A percentile compares a stretch with the other conserved stretches of the same genome.
Conservation (phyloP, 1,140 invertebrate species). For the Drosophila arizonae region DNA sequence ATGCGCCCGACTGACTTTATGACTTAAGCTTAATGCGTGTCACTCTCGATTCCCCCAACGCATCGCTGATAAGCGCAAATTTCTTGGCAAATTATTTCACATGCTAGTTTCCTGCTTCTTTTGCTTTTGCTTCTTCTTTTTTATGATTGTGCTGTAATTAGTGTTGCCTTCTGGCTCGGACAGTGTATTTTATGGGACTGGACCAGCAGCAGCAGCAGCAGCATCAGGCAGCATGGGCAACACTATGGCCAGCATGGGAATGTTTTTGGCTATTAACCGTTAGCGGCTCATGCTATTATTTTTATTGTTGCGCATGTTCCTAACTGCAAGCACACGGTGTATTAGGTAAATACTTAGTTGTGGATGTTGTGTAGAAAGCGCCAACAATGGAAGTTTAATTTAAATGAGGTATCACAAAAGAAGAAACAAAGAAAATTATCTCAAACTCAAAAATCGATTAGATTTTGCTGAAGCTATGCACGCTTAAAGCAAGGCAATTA, state of each 20-base stretch:
- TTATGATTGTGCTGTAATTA: conserved; percentile 44
- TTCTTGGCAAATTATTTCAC: conserved; percentile 52
- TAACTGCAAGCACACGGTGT: conserved; percentile 19
- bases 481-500: too few species aligned
- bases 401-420: too few species aligned
- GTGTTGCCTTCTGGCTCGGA: conserved; percentile 9
- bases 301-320: conserved; percentile 20
- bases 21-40: conserved; percentile 51
- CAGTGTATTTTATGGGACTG: conserved; percentile 27
- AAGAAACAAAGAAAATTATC: too few species aligned
- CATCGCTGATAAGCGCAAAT: conserved; percentile 43
- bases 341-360: background rate
- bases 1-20: conserved; percentile 38
- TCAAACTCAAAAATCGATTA: too few species aligned
- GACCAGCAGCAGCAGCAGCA: background rate
- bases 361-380: too few species aligned
- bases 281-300: conserved; percentile 18
- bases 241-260: background rate
- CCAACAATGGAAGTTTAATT: too few species aligned
- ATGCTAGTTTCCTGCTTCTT: conserved; percentile 14
- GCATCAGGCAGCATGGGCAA: background rate
- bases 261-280: conserved; percentile 23
- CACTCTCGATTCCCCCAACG: conserved; percentile 24
- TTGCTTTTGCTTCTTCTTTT: background rate
- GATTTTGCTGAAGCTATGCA: too few species aligned